Base-by-base conservation (phyloP, 2,113 vertebrate genomes). In the Tachycineta bicolor region DNA sequence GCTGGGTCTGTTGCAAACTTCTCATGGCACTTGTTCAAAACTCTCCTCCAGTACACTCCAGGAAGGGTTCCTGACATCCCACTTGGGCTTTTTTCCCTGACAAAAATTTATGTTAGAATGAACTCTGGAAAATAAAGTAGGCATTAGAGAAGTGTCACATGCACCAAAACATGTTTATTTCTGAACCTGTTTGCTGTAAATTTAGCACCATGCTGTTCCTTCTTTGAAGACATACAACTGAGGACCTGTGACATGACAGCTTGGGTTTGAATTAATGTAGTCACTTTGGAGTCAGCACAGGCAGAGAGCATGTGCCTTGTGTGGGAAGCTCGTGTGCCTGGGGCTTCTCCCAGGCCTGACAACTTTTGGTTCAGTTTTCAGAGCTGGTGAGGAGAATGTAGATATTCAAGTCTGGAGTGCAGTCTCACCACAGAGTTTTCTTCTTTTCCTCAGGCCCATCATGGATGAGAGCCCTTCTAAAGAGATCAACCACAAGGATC, bases 371-470 rank as follows among this genome's bases (percentile, higher is more conserved):
- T 68, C 24, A 21, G 52, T 84, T 94, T 90, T 71, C 67, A 81
- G 65, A 81, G 64, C 17, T 17, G 10, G 7, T 62, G 56, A 60
- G 19, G 24, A 90, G 26, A 33, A 59, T 43, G 47, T 64, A 78
- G 60, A 28, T 64, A 33, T 4, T 18, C 60, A 63, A 33, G 46
- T 23, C 26, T n/a, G 14, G 41, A 59, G 11, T 49, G 24, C 59
- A n/a, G 9, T 55, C 74, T 89, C 65, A 71, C 34, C 9, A 2
- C 23, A 29, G 5, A 24, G 13, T 83, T 83, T 93, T 73, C 94
- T 33, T 93, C 63, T 89, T 93, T 70, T 92, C 43, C 89, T 77
- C 87, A 99, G 99, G 91, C 41, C 84, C 49, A 24, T 46, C 44
- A 41, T 49, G 81, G 88, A 92, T 37, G 68, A 68, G 34, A 94